Evolutionary conservation across 2,113 vertebrate species (phyloP), one percentile per base, ranked within the genome.

Genomic region (Clarias batrachus): DNA sequence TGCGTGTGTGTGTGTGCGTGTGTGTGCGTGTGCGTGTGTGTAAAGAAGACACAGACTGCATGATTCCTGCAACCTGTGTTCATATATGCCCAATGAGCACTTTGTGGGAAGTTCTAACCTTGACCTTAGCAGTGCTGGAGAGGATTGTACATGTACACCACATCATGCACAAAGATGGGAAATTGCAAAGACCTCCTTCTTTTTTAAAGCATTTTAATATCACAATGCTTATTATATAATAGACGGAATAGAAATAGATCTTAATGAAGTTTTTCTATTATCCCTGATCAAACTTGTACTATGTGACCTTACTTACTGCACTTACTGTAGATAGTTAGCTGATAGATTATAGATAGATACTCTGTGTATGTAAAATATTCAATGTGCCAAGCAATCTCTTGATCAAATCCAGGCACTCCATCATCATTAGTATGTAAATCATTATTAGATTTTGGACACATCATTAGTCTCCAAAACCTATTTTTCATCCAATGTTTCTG

Each of bases 61-160:
- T 82, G 65, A 86, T 73, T 73, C 65, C 79, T 65, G 68, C 68
- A 74, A 23, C 85, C n/a, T 82, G 68, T 86, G 68, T 63, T 74
- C 74, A 66, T 86, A 13, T 59, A 41, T 65, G 85, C 25, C 66
- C 65, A 81, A 10, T 81, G 54, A 73, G 54, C 17, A 10, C 6
- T 73, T 71, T 71, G 30, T 62, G 54, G 33, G 60, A 81, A 57
- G 23, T 4, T 9, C 73, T 77, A 57, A 81, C 52, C 76, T 68
- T 71, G 85, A 86, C 63, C 65, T 81, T 17, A 4, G 85, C 85
- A 33, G 19, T 71, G 33, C 60, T 48, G 71, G 41, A 27, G 60
- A 25, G 48, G 62, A 80, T 37, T 16, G 48, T 74, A 74, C 4
- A 12, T n/a, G 62, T n/a, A 27, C 71, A 23, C 19, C 14, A 77